Evolutionary conservation across 2,888 invertebrate species (phyloP), one percentile per base, ranked within the genome.

Genomic region (Nebria brevicollis): DNA sequence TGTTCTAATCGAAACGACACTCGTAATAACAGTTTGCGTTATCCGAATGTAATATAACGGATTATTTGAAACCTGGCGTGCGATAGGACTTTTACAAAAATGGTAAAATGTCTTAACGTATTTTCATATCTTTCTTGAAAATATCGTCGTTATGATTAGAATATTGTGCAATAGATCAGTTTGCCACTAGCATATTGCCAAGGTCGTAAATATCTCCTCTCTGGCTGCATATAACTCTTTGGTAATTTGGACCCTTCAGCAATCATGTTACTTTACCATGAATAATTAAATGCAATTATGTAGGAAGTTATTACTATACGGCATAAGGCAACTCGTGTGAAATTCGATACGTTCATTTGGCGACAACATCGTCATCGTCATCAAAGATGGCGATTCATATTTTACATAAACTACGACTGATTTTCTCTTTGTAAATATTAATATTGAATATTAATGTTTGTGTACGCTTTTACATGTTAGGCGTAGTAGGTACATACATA

Each of bases 211-310:
- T 54, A 7, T 54, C 54, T 54, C 54, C 54, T 54, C 6, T 43
- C 54, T 54, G 8, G 54, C 54, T 54, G 54, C 54, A 34, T 54
- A 54, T 54, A 54, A 3, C 26, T 70, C 25, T 70, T 26, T 15
- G 26, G 70, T 70, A 70, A 70, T 70, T 70, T 70, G 34, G 70
- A 26, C 70, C 70, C 70, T 70, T 70, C 70, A 70, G 70, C 70
- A 20, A 70, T 70, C 70, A 70, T 70, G 70, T 25, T 70, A 25
- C 70, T 70, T 66, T 70, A 70, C 11, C 70, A 70, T 70, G 34
- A 70, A 70, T 70, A 70, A 70, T 70, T 70, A 70, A 70, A 70
- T 70, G 70, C 34, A 70, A 70, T 70, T 70, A 70, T 34, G 70
- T 70, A 70, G 25, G 25, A 70, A 70, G 70, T 26, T 70, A 70